Conservation (phyloP, 2,888 invertebrate genomes). For the Acanthococcus lagerstroemiae region DNA sequence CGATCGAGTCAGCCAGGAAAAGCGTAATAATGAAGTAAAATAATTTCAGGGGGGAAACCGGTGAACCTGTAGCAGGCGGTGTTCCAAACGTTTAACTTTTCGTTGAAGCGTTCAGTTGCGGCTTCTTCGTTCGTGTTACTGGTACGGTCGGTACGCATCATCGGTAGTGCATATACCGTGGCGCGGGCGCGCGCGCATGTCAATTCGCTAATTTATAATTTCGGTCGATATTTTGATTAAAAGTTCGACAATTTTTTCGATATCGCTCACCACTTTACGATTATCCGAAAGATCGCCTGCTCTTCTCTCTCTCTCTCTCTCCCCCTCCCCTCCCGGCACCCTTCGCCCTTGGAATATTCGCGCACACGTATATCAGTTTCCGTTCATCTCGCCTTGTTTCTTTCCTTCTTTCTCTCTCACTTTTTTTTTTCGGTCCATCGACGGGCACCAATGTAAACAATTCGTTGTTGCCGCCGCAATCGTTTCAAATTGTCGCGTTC, state of each 20-base stretch:
- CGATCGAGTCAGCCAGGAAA: constrained; percentile 9
- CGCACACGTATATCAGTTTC: too few species aligned
- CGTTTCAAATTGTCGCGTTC: too few species aligned
- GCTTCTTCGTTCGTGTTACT: constrained; percentile 28
- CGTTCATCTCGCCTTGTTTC: too few species aligned
- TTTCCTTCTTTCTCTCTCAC: too few species aligned
- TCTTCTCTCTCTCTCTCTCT: too few species aligned
- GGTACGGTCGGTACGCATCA: constrained; percentile 28
- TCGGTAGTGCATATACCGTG: constrained; percentile 29
- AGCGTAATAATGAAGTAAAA: constrained; percentile 5
- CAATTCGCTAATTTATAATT: not conserved
- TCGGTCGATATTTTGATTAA: not conserved
- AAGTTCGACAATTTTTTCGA: not conserved
- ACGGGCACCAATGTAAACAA: too few species aligned
- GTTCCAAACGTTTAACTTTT: constrained; percentile 29
- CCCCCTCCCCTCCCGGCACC: too few species aligned
- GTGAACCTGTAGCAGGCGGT: constrained; percentile 23
- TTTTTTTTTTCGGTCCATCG: too few species aligned
- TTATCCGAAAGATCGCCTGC: too few species aligned
- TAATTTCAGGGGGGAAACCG: constrained; percentile 22
- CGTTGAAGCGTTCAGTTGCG: constrained; percentile 31
- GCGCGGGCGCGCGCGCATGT: constrained; percentile 17
- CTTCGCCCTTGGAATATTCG: too few species aligned
- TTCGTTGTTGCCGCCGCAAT: too few species aligned
- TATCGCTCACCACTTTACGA: too few species aligned